A percentile compares a stretch with the other conserved stretches of the same genome.
These are phyloP conservation scores for Orius laevigatus DNA, from an alignment of 1,140 invertebrate species.

Conservation along the genomic window DNA sequence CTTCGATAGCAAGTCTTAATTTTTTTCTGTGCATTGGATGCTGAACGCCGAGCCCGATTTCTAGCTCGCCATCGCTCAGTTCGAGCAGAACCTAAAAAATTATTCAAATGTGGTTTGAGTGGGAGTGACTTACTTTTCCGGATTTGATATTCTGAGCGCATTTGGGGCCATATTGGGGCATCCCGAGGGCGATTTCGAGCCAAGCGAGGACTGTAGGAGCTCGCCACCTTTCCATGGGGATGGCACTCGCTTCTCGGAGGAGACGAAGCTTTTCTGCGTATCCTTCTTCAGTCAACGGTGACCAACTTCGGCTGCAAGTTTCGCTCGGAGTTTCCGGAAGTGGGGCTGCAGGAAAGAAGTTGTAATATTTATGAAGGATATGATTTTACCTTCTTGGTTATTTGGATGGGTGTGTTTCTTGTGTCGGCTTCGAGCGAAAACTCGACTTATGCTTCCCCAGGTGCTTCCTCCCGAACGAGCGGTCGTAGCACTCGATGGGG, in stretches of 20 bases:
- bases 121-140: slow-evolving; percentile 55
- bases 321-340: slow-evolving; percentile 13
- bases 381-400: slow-evolving; percentile 22
- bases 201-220: slow-evolving; percentile 83
- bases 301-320: slow-evolving; percentile 35
- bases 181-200: slow-evolving; percentile 80
- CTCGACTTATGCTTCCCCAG: slow-evolving; percentile 68
- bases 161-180: slow-evolving; percentile 78
- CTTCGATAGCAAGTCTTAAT: slow-evolving; percentile 81
- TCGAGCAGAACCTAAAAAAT: slow-evolving; percentile 61
- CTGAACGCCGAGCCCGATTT: slow-evolving; percentile 67
- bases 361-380: not conserved
- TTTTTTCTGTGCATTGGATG: slow-evolving; percentile 88
- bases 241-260: slow-evolving; percentile 64
- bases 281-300: slow-evolving; percentile 65
- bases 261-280: slow-evolving; percentile 66
- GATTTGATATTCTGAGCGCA: slow-evolving; percentile 89
- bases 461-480: slow-evolving; percentile 30
- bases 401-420: slow-evolving; percentile 37
- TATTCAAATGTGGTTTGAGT: not conserved
- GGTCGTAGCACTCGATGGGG: slow-evolving; percentile 28
- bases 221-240: slow-evolving; percentile 83
- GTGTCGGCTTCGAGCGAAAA: slow-evolving; percentile 69
- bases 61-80: slow-evolving; percentile 72
- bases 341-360: not conserved